Evolutionary conservation across 92 coral and sea anemone genomes (phyloP), one percentile per base, ranked within the genome.

Genomic region (Palythoa heliodiscus): DNA sequence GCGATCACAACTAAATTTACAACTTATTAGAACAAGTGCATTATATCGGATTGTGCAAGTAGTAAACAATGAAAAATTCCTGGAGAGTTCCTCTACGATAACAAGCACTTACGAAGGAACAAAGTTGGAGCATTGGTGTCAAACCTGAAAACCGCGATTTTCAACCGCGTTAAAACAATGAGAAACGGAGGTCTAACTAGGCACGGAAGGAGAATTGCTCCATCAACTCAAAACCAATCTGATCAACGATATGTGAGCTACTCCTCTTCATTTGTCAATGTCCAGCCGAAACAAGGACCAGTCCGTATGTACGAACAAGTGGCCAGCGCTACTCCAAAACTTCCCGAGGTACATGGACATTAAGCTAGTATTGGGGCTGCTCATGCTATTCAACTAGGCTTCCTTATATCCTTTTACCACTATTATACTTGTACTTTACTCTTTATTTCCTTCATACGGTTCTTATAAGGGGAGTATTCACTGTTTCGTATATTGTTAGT

Each of bases 51-150:
- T 76, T 37, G 77, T 87, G 11, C 87, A 87, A 17, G 68, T 87
- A 14, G 81, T 82, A 8, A 87, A 82, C 55, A 88, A n/a, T n/a
- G n/a, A n/a, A n/a, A n/a, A n/a, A n/a, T 88, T 1, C 78, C 84
- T 4, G 38, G 50, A 35, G 82, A 76, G 1, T 63, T 67, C 50
- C 19, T 83, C 17, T 39, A 75, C 35, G 78, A 88, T 20, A 55
- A 4, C 23, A 88, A 88, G 24, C 85, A 76, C 55, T 19, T 88
- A 7, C 58, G 78, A n/a, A 76, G 39, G 60, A 70, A 37, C 3
- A 82, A 64, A 17, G 75, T 82, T 15, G 90, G 90, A 6, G 5
- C 72, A 2, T 61, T 82, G 29, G 88, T 88, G 7, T 75, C 91
- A 0, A 83, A 88, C 57, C 24, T 88, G 9, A 88, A 88, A 39